Evolutionary conservation across 2,797 vertebrate genomes (phyloP).

Genomic region (Gymnothorax reevesii): DNA sequence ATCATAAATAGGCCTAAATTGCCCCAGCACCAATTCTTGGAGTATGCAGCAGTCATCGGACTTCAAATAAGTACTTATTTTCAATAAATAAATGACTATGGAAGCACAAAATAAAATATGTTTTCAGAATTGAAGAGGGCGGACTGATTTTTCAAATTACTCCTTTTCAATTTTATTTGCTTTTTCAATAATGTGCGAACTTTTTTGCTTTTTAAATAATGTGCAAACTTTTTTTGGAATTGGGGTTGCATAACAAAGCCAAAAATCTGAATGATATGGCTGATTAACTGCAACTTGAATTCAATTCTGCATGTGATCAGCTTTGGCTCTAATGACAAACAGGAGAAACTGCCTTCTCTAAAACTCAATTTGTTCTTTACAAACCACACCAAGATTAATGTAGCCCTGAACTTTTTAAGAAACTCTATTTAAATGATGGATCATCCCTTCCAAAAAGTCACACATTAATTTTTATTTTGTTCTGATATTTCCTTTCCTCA

Average conservation of each 20-base stretch:
- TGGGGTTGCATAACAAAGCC: neutral
- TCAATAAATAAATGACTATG: no score
- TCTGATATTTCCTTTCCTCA: neutral
- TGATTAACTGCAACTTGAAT: neutral
- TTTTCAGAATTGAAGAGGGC: no score
- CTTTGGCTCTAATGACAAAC: neutral
- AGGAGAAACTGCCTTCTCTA: neutral
- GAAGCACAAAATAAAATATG: no score
- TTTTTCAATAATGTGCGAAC: no score
- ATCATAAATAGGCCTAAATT: no score
- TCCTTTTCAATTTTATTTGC: no score
- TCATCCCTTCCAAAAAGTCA: conserved; percentile 15
- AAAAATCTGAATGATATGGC: neutral
- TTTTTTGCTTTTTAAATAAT: no score
- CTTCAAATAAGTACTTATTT: no score
- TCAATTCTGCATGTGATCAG: neutral
- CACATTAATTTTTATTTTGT: conserved; percentile 26
- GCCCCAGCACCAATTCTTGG: no score
- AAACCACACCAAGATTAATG: conserved; percentile 28
- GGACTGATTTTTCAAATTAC: no score
- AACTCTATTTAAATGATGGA: conserved; percentile 25
- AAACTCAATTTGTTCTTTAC: conserved; percentile 17
- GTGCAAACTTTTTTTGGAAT: no score
- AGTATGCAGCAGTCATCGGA: no score
- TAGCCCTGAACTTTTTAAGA: conserved; percentile 23